Conservation (phyloP, 2,888 invertebrate genomes). For the Apamea sordens region DNA sequence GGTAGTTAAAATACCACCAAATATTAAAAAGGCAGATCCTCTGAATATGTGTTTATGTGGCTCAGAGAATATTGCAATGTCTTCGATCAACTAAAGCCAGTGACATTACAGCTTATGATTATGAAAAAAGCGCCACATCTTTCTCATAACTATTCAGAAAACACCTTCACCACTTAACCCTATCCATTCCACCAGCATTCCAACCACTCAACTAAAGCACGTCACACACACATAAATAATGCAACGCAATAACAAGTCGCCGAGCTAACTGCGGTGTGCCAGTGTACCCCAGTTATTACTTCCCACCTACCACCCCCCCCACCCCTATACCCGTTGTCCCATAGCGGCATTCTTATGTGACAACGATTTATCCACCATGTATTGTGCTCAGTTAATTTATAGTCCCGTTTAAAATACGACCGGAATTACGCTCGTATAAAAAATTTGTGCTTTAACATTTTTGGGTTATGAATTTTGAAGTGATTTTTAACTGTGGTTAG, state of each 20-base stretch:
- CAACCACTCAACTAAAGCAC: conserved; percentile 72
- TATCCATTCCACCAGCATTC: conserved; percentile 26
- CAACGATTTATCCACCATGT: conserved; percentile 89
- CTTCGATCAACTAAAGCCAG: not conserved
- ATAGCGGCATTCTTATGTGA: conserved; percentile 90
- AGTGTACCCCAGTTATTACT: conserved; percentile 87
- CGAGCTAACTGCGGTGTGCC: conserved; percentile 86
- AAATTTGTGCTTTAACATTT: conserved; percentile 64
- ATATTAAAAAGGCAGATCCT: not conserved
- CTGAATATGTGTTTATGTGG: not conserved
- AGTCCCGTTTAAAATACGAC: conserved; percentile 82
- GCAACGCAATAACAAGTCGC: conserved; percentile 85
- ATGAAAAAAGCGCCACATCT: not conserved
- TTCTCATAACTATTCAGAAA: conserved; percentile 10
- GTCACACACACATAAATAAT: conserved; percentile 87
- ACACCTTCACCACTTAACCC: conserved; percentile 22
- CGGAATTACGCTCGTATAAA: conserved; percentile 83
- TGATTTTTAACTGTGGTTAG: conserved; percentile 38
- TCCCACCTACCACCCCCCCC: conserved; percentile 74
- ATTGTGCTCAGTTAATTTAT: conserved; percentile 88
- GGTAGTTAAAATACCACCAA: not conserved
- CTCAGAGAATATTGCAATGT: not conserved
- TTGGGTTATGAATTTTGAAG: conserved; percentile 54
- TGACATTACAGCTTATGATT: too few relatives aligned
- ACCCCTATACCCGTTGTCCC: conserved; percentile 71